These are phyloP conservation scores for Eurytoma californica DNA, from an alignment of 2,888 invertebrate species.

Conservation along the genomic window DNA sequence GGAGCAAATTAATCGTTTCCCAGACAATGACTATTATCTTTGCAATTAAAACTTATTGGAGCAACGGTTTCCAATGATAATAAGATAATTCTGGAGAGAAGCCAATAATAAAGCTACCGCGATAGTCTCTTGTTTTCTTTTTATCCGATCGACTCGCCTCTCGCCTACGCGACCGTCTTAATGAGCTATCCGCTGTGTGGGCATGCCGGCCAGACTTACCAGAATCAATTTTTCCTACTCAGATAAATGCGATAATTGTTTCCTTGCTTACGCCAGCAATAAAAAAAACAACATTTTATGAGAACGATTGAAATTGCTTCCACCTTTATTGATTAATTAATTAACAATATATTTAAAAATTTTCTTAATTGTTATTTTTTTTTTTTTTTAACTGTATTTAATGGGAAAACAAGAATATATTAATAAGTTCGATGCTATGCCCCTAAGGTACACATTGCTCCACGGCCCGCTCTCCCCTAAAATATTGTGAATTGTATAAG, in stretches of 20 bases:
- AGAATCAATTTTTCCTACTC: conserved; percentile 16
- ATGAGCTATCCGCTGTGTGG: conserved; percentile 4
- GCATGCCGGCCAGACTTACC: background rate
- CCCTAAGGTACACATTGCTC: too few relatives aligned
- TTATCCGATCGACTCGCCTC: background rate
- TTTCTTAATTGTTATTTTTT: too few relatives aligned
- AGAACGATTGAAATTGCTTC: background rate
- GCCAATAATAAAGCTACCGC: conserved; percentile 2
- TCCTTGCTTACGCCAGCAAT: background rate
- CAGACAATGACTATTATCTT: background rate
- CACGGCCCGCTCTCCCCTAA: too few relatives aligned
- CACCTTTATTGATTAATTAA: background rate
- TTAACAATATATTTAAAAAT: too few relatives aligned
- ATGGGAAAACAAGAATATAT: too few relatives aligned
- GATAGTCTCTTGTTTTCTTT: background rate
- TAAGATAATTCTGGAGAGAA: background rate
- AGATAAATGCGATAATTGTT: conserved; percentile 17
- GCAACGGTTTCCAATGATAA: conserved; percentile 22
- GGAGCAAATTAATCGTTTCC: background rate
- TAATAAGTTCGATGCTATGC: too few relatives aligned
- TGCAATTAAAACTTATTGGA: conserved; percentile 8
- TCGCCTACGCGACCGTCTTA: conserved; percentile 9
- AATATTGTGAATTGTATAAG: too few relatives aligned
- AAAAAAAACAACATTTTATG: background rate
- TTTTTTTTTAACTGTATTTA: too few relatives aligned